Evolutionary conservation across 1,140 invertebrate species (phyloP).

Genomic region (Brachionus koreanus): DNA sequence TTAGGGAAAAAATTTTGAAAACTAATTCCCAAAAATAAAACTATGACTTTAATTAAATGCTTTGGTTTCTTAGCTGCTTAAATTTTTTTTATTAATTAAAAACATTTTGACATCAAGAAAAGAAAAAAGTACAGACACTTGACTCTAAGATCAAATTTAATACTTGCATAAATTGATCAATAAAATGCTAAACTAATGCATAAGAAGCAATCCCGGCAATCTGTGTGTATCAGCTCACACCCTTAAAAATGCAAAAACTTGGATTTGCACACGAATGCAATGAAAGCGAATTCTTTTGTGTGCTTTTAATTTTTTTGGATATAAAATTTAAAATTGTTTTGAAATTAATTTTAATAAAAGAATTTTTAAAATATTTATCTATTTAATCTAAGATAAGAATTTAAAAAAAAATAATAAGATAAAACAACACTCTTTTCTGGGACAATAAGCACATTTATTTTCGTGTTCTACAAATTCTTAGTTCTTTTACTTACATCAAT

Average conservation of each 20-base stretch:
- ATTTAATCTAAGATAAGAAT: conserved; percentile 19
- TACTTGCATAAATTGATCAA: no score
- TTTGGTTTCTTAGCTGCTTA: no score
- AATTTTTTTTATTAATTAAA: no score
- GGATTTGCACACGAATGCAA: neutral
- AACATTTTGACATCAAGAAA: no score
- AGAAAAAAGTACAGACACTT: no score
- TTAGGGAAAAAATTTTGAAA: no score
- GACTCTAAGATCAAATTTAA: no score
- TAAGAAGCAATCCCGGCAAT: neutral
- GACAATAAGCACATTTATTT: neutral
- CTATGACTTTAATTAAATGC: no score
- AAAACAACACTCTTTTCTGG: neutral
- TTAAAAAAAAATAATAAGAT: neutral
- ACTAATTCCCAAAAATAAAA: no score
- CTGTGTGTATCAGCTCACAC: neutral
- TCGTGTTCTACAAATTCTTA: neutral
- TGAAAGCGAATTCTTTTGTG: neutral
- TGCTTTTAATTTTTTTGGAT: neutral
- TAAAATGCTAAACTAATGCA: neutral
- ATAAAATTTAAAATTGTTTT: neutral
- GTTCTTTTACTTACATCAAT: neutral
- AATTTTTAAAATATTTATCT: neutral
- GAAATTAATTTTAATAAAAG: neutral
- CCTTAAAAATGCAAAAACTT: neutral